A percentile compares a stretch with the other conserved stretches of the same genome.
These are phyloP conservation scores for Helleia helle DNA, from an alignment of 2,888 invertebrate genomes.

Conservation along the genomic window DNA sequence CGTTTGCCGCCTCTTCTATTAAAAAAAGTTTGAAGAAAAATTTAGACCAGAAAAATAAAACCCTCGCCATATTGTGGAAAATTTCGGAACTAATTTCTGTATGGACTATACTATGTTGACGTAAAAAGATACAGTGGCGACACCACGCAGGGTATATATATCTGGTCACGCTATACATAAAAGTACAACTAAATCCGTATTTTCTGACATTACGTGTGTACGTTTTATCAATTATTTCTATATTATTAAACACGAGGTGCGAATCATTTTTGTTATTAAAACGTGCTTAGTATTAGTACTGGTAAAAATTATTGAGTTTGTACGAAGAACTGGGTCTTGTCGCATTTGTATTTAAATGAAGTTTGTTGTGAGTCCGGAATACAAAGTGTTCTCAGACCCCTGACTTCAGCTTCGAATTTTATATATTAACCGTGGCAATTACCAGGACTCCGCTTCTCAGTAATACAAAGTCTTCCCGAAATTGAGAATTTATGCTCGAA, in stretches of 20 bases:
- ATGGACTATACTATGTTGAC: no score
- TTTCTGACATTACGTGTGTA: no score
- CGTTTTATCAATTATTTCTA: no score
- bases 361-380: conserved; percentile 61
- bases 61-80: no score
- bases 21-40: no score
- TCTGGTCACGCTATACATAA: no score
- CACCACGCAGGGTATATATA: no score
- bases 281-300: conserved; percentile 1
- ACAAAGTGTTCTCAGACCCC: conserved; percentile 58
- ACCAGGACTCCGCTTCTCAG: conserved; percentile 15
- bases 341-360: conserved; percentile 67
- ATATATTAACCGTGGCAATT: conserved; percentile 28
- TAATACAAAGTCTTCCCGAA: conserved; percentile 2
- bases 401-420: conserved; percentile 44
- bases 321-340: conserved; percentile 55
- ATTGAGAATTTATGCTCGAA: not conserved
- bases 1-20: no score
- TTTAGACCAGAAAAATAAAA: no score
- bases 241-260: not conserved
- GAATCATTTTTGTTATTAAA: not conserved
- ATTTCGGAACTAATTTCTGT: no score
- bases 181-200: no score
- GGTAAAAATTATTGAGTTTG: conserved; percentile 44
- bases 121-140: no score